These are phyloP conservation scores for Austrolebias charrua DNA, from an alignment of 2,797 vertebrate genomes.

Conservation along the genomic window DNA sequence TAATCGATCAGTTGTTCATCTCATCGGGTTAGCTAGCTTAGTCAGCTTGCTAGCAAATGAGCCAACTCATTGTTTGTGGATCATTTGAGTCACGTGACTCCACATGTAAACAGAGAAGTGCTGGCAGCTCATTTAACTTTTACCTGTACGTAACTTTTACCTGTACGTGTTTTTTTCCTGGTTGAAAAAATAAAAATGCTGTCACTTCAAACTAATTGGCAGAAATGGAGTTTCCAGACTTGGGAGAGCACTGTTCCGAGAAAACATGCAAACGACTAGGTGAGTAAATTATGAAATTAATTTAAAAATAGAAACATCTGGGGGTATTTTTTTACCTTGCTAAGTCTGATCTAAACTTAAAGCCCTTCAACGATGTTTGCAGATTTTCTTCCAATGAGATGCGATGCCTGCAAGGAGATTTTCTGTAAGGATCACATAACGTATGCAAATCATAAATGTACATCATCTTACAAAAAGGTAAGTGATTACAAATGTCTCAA, in stretches of 20 bases:
- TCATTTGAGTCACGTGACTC: neutral
- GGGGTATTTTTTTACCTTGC: neutral
- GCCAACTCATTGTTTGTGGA: conserved; percentile 8
- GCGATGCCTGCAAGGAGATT: conserved; percentile 87
- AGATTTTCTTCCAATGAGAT: conserved; percentile 90
- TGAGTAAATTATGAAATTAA: conserved; percentile 50
- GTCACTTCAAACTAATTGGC: conserved; percentile 14
- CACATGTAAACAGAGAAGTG: too few relatives aligned
- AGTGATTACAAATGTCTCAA: neutral
- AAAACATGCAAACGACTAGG: conserved; percentile 87
- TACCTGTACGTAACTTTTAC: too few relatives aligned
- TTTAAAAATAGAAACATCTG: neutral
- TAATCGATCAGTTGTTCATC: conserved; percentile 21
- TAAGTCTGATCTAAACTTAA: neutral
- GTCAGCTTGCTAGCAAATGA: conserved; percentile 14
- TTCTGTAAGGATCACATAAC: conserved; percentile 94
- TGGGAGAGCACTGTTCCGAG: conserved; percentile 90
- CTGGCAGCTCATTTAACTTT: neutral
- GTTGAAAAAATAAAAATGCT: neutral
- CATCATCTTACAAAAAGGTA: conserved; percentile 91
- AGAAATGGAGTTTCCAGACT: conserved; percentile 90
- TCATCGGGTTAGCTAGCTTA: conserved; percentile 38
- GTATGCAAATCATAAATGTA: conserved; percentile 86
- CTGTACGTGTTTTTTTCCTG: too few relatives aligned
- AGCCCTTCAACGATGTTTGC: neutral